Conservation (phyloP, 2,888 invertebrate species). For the Drosophila meridiana region DNA sequence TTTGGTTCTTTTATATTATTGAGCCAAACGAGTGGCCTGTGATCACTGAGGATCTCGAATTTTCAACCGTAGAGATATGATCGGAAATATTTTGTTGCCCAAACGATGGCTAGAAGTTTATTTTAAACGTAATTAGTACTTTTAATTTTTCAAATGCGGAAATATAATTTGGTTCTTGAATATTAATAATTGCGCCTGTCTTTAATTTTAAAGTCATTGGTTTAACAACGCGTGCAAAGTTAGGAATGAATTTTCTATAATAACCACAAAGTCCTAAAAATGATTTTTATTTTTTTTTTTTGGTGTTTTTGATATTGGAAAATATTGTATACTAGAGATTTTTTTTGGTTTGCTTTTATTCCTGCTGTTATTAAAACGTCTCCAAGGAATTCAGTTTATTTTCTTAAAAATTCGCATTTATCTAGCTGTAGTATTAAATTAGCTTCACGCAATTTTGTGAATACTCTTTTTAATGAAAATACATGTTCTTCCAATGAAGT, state of each 20-base stretch:
- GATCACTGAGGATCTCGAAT: not conserved
- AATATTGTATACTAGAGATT: not conserved
- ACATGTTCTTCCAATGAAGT: not conserved
- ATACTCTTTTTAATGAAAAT: not conserved
- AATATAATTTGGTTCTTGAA: not conserved
- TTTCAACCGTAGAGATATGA: not conserved
- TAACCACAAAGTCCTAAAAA: not conserved
- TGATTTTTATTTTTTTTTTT: not conserved
- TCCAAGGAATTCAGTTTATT: not conserved
- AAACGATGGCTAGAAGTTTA: not conserved
- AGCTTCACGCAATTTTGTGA: not conserved
- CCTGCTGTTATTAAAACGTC: not conserved
- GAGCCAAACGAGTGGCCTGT: no score
- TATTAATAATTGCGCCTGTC: not conserved
- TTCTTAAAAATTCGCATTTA: not conserved
- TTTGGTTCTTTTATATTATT: no score
- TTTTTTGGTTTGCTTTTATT: not conserved
- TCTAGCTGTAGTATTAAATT: not conserved
- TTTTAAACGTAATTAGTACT: not conserved
- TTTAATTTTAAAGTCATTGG: not conserved
- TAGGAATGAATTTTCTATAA: no score
- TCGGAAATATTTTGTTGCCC: not conserved
- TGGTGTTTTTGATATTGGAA: not conserved
- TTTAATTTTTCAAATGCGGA: not conserved
- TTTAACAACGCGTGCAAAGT: no score